Evolutionary conservation across 2,113 vertebrate genomes (phyloP), one percentile per base, ranked within the genome.

Genomic region (Solenodon paradoxus): DNA sequence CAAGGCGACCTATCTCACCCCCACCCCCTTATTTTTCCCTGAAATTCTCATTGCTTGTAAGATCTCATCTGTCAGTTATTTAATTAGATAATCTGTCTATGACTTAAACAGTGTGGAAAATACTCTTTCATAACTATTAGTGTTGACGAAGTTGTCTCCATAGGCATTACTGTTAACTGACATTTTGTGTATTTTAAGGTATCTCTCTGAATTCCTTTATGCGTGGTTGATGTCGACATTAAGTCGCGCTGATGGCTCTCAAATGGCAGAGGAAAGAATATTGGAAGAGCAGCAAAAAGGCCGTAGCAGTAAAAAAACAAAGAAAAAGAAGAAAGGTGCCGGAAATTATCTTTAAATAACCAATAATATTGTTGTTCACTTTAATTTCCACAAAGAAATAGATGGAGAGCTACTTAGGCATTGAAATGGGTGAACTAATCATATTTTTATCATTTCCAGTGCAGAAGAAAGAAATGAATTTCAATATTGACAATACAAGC

Each of bases 141-240:
- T 84, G 0, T 81, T 94, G 64, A 38, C 80, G 30, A 89, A 64
- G 20, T 26, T 87, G 0, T 90, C 20, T 77, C 9, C 64, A 24
- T 89, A 82, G 74, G 79, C 20, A 40, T 57, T 64, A 1, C 17
- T 11, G 3, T 35, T 94, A 72, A 96, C 69, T 61, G 20, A 64
- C 15, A 17, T 35, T 83, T 89, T 96, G 20, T 82, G 38, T 72
- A 30, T 2, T 22, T 83, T 10, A 88, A 99, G 99, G 99, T 99
- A 99, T 86, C 98, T 99, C 8, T 99, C 99, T 0, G 99, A 99
- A 97, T 99, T 99, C 93, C 99, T 99, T 17, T 99, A 99, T 40
- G 99, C 99, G 0, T 99, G 99, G 99, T 97, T 99, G 95, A 99
- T 99, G 99, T 99, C 99, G 53, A 99, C 99, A 0, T 98, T 99